phyloP scores from a whole-genome alignment of 2,888 invertebrate genomes.

The Callimorpha dominula region DNA sequence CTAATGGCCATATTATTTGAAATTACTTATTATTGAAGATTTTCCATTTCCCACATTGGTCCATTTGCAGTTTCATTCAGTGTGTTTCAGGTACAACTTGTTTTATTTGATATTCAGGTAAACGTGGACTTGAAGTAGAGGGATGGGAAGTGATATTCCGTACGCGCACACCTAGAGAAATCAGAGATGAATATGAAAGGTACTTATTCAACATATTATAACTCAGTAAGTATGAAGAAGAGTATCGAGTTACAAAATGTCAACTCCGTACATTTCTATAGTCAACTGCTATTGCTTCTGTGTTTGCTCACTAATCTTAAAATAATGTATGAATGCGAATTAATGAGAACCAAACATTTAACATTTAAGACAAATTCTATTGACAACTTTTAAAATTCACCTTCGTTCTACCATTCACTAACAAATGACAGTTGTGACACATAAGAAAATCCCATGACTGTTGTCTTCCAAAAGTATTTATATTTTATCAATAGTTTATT shows the following conservation, averaged over 20 bases:
- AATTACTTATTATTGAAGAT: no score
- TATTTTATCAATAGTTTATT: no score
- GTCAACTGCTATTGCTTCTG: background rate
- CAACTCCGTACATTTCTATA: background rate
- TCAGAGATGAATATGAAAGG: conserved; percentile 98
- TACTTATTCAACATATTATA: conserved; percentile 41
- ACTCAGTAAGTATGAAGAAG: background rate
- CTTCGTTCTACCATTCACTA: no score
- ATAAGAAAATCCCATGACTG: no score
- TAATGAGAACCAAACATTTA: no score
- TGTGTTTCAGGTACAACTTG: background rate
- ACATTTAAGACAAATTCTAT: no score
- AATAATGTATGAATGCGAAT: background rate
- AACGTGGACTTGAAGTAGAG: conserved; percentile 96
- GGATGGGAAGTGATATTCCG: conserved; percentile 98
- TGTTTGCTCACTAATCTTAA: background rate
- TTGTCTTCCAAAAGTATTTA: no score
- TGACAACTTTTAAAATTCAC: no score
- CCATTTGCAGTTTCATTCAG: background rate
- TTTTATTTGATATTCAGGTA: conserved; percentile 85
- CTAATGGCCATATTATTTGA: no score
- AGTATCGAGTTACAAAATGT: background rate
- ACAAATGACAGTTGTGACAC: no score
- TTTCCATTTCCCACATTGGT: background rate
- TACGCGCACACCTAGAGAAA: conserved; percentile 97